A percentile compares a stretch with the other conserved stretches of the same genome.
Evolutionary conservation across 2,888 invertebrate species (phyloP).

Genomic region (Petrolisthes cinctipes): DNA sequence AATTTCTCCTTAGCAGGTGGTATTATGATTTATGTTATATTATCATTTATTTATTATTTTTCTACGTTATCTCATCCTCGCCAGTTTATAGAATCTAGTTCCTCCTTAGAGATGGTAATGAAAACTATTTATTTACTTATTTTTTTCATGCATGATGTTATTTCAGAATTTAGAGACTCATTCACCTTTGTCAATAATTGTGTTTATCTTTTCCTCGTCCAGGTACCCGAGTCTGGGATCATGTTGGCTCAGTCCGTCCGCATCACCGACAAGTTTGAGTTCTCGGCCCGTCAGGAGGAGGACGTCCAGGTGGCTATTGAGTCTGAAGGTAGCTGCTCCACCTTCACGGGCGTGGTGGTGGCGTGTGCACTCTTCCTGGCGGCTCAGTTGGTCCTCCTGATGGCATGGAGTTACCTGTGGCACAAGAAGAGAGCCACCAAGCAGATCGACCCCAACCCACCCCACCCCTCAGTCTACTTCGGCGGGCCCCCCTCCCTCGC

Average conservation of each 20-base stretch:
- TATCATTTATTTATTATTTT: too few species aligned
- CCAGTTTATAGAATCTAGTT: too few species aligned
- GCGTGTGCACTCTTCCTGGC: slow-evolving; percentile 62
- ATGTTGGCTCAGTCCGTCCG: slow-evolving; percentile 62
- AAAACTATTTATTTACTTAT: neutral
- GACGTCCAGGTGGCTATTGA: slow-evolving; percentile 30
- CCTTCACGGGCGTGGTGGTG: slow-evolving; percentile 60
- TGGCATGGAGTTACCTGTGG: slow-evolving; percentile 65
- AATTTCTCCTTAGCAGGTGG: too few species aligned
- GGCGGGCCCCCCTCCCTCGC: slow-evolving; percentile 39
- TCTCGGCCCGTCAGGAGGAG: slow-evolving; percentile 21
- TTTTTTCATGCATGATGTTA: neutral
- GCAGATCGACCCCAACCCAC: slow-evolving; percentile 54
- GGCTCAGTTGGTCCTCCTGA: slow-evolving; percentile 58
- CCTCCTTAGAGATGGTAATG: too few species aligned
- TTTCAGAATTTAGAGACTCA: too few species aligned
- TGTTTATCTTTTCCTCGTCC: neutral
- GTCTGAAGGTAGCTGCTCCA: slow-evolving; percentile 47
- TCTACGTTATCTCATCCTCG: too few species aligned
- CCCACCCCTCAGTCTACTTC: slow-evolving; percentile 32
- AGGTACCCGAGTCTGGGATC: slow-evolving; percentile 46
- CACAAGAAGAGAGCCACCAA: slow-evolving; percentile 63
- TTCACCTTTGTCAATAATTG: too few species aligned
- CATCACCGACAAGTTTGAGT: slow-evolving; percentile 65
- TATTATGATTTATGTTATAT: too few species aligned